Base-by-base conservation (phyloP, 2,888 invertebrate genomes). In the Amphipyra tragopoginis region DNA sequence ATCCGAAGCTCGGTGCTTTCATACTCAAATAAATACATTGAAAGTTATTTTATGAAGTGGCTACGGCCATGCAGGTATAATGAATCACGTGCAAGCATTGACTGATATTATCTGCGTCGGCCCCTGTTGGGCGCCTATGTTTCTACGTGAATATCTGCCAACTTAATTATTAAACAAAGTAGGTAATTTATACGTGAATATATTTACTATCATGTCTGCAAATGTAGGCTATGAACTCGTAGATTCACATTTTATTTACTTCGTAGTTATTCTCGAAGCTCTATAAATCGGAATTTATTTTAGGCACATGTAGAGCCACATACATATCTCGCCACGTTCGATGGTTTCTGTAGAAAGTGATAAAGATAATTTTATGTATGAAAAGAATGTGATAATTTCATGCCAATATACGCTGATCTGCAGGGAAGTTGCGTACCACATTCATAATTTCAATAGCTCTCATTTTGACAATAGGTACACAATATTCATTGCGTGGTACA, bases 11-110 rank as follows among this genome's bases (percentile, higher is more conserved):
- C 65, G 51, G 79, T 65, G 80, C 82, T 81, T 84, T 81, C 79
- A 80, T 84, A 85, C 82, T 80, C 79, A 86, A 84, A 81, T 85
- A 83, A 85, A 85, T 84, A 88, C 80, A 81, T 84, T 84, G 80
- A 80, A 77, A 80, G 80, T 77, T 79, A 84, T 81, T 77, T 79
- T 81, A 78, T 77, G 65, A 79, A 77, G 77, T 70, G 68, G 55
- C 61, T 67, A 68, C 51, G 57, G 54, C 62, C 64, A 73, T 79
- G 72, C 74, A 79, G 79, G 75, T 66, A 63, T 76, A 79, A 84
- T 83, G 80, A 82, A 83, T 84, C 79, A 80, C 65, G 62, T 63
- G 75, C 65, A 72, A 72, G 74, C 77, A 61, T 66, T 72, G 75
- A 65, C 57, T 64, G 78, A 82, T 82, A 80, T 61, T 73, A 83